Percentiles rank a stretch among this genome's conserved stretches.
phyloP scores from a whole-genome alignment of 1,140 invertebrate genomes.

The Drosophila tropicalis region DNA sequence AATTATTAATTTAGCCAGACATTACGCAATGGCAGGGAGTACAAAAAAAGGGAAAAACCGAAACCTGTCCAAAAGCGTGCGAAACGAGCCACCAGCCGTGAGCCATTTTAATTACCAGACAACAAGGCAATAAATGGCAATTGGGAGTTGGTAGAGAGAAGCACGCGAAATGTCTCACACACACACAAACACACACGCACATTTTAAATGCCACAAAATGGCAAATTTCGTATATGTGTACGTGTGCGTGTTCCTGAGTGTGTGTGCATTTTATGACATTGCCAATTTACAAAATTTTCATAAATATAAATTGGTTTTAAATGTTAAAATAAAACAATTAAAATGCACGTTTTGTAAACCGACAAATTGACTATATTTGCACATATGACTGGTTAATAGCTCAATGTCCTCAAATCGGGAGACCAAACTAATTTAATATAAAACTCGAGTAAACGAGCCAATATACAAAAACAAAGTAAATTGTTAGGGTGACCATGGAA shows the following conservation, averaged over 20 bases:
- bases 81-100: constrained; percentile 37
- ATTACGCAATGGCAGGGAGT: constrained; percentile 61
- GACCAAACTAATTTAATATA: constrained; percentile 6
- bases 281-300: constrained; percentile 75
- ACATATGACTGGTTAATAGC: background rate
- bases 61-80: constrained; percentile 54
- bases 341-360: constrained; percentile 27
- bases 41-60: constrained; percentile 39
- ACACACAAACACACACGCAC: background rate
- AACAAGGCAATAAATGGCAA: constrained; percentile 48
- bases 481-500: no score
- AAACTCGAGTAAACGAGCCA: background rate
- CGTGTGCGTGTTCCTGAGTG: background rate
- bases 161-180: constrained; percentile 28
- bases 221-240: constrained; percentile 59
- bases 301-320: constrained; percentile 79
- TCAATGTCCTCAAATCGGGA: constrained; percentile 12
- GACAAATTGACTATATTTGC: constrained; percentile 19
- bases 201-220: constrained; percentile 50
- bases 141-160: constrained; percentile 45
- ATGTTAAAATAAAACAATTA: constrained; percentile 78
- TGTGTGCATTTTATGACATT: constrained; percentile 49
- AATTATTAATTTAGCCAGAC: constrained; percentile 76
- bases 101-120: constrained; percentile 75
- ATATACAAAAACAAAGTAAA: no score